Conservation (phyloP, 2,888 invertebrate genomes). For the Lasioglossum lativentre region DNA sequence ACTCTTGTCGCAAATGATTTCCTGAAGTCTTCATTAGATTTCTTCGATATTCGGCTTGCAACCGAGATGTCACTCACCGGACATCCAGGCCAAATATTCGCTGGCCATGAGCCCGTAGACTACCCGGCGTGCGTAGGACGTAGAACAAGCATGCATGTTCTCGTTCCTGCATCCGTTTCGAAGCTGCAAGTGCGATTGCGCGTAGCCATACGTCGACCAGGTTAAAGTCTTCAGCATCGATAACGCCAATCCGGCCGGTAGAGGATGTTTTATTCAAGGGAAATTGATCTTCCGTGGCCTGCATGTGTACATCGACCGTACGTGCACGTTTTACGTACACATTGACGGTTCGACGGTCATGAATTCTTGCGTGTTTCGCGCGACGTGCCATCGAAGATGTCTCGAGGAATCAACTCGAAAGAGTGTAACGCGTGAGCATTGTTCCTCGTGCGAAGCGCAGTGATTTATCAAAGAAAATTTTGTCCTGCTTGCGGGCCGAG, state of each 20-base stretch:
- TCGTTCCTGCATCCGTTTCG: slow-evolving; percentile 53
- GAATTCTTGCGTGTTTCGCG: slow-evolving; percentile 38
- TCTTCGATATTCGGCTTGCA: background rate
- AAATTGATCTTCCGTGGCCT: slow-evolving; percentile 63
- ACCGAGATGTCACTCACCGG: slow-evolving; percentile 3
- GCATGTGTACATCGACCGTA: slow-evolving; percentile 1
- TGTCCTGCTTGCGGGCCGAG: slow-evolving; percentile 10
- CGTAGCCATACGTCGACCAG: slow-evolving; percentile 30
- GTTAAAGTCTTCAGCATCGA: slow-evolving; percentile 52
- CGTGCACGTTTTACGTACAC: slow-evolving; percentile 16
- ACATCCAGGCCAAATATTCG: slow-evolving; percentile 55
- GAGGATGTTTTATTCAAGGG: slow-evolving; percentile 69
- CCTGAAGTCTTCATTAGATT: background rate
- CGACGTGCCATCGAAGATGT: slow-evolving; percentile 5
- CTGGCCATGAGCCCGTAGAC: slow-evolving; percentile 12
- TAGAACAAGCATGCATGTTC: slow-evolving; percentile 41
- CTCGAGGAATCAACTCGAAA: slow-evolving; percentile 10
- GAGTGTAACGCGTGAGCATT: slow-evolving; percentile 9
- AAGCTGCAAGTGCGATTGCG: slow-evolving; percentile 33
- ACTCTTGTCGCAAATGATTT: background rate
- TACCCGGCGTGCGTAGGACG: slow-evolving; percentile 44
- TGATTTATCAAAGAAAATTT: slow-evolving; percentile 31
- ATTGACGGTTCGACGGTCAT: background rate
- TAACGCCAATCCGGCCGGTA: slow-evolving; percentile 58
- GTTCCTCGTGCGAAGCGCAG: background rate